Conservation (phyloP, 2,888 invertebrate species). For the Epistrophe grossulariae region DNA sequence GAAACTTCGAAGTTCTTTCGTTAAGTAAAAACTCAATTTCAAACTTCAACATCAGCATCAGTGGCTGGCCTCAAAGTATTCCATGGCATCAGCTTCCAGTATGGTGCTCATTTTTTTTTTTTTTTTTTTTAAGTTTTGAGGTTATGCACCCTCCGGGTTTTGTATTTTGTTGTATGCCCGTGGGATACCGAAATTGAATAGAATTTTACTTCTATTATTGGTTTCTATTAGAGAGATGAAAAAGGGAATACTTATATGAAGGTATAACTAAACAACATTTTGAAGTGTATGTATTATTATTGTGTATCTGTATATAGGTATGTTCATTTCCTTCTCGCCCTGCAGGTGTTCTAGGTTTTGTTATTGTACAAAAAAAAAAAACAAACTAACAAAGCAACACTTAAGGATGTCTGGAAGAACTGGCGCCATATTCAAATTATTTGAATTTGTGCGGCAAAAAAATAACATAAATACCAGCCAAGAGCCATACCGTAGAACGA, state of each 20-base stretch:
- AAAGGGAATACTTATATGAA: conserved; percentile 5
- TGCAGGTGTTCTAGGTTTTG: conserved; percentile 63
- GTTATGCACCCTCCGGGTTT: conserved; percentile 55
- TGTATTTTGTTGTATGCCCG: conserved; percentile 33
- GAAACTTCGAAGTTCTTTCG: conserved; percentile 41
- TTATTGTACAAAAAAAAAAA: conserved; percentile 1
- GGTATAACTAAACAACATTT: conserved; percentile 42
- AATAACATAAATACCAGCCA: neutral
- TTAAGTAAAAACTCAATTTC: conserved; percentile 30
- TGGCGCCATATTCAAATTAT: conserved; percentile 69
- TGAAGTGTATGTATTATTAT: conserved; percentile 42
- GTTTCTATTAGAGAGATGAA: conserved; percentile 36
- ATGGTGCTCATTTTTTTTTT: neutral
- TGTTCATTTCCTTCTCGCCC: conserved; percentile 39
- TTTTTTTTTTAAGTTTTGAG: conserved; percentile 36
- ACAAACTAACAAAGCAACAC: conserved; percentile 68
- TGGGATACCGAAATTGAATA: conserved; percentile 58
- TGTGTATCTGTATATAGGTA: conserved; percentile 6
- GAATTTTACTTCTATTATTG: conserved; percentile 65
- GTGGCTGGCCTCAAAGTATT: conserved; percentile 2
- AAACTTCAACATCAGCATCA: conserved; percentile 42
- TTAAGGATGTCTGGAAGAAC: conserved; percentile 66
- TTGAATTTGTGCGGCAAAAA: conserved; percentile 26
- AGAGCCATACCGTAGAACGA: neutral
- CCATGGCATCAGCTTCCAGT: conserved; percentile 16